Evolutionary conservation across 2,113 vertebrate genomes (phyloP), one percentile per base, ranked within the genome.

Genomic region (Camelus bactrianus): DNA sequence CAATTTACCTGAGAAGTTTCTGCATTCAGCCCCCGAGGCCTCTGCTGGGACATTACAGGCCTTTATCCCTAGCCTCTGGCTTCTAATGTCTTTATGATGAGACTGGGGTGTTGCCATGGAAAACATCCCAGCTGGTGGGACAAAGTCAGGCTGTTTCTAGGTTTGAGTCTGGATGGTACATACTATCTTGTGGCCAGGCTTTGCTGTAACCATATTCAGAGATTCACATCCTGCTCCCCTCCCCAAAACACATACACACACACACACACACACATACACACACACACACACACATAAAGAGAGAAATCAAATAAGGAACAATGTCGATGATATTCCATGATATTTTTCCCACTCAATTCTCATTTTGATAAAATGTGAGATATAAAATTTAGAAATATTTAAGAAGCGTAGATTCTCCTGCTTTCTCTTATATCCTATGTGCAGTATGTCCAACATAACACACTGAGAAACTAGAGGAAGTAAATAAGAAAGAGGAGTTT

Each of bases 201-300:
- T 95, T 79, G 28, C 72, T 73, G 6, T 76, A 80, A 91, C 52
- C 42, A n/a, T 82, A 62, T 86, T 93, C 79, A 75, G 76, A 86
- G 19, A 95, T 72, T 95, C 38, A 84, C 8, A 75, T 9, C 24
- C 58, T 13, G 7, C 38, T 42, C 38, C 38, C 38, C 38, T 42
- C 38, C 38, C 38, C 4, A 5, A 42, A 42, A 26, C 4, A 48
- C 13, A 38, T 13, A 54, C 22, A 80, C 10, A 93, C 26, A 60
- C 13, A 62, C 48, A 30, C 72, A 56, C 28, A 69, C 1, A 17
- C 54, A 58, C 35, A 35, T 5, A 42, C 17, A 56, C 28, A 24
- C 69, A 58, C 24, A 69, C 1, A 32, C 48, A 60, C 24, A 35
- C 15, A 24, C 42, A 62, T 13, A 17, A 65, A 93, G 77, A 93